Percentiles rank a stretch among this genome's conserved stretches.
Conservation (phyloP, 2,888 invertebrate species). For the Urechis unicinctus region DNA sequence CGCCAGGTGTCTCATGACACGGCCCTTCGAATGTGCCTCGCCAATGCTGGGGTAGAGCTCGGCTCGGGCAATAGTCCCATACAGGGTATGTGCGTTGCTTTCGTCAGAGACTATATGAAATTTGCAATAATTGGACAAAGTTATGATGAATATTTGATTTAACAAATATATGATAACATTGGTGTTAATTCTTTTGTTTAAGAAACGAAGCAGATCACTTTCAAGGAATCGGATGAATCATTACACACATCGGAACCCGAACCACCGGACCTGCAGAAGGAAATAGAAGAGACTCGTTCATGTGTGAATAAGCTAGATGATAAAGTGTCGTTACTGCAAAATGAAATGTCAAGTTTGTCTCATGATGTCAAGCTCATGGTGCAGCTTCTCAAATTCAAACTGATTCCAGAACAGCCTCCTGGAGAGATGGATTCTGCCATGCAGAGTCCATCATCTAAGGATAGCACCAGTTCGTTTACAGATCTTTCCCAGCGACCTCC, state of each 20-base stretch:
- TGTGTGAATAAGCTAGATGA: neutral
- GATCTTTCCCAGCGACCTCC: neutral
- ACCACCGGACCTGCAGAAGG: too few species aligned
- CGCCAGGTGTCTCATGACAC: neutral
- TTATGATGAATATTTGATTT: too few species aligned
- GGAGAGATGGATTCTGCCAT: neutral
- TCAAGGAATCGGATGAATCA: too few species aligned
- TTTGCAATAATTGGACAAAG: too few species aligned
- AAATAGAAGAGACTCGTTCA: neutral
- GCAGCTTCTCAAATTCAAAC: neutral
- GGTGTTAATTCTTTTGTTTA: too few species aligned
- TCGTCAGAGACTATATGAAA: too few species aligned
- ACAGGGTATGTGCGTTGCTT: too few species aligned
- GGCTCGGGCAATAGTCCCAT: neutral
- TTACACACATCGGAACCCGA: too few species aligned
- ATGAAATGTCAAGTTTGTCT: neutral
- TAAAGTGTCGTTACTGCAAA: neutral
- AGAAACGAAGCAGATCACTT: too few species aligned
- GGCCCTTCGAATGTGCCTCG: neutral
- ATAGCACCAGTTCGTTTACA: neutral
- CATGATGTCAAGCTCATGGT: neutral
- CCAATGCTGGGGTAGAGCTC: neutral
- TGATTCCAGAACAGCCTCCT: neutral
- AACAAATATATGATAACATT: too few species aligned
- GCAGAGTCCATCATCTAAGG: neutral